Evolutionary conservation across 1,140 invertebrate genomes (phyloP), one percentile per base, ranked within the genome.

Genomic region (Diuraphis noxia): DNA sequence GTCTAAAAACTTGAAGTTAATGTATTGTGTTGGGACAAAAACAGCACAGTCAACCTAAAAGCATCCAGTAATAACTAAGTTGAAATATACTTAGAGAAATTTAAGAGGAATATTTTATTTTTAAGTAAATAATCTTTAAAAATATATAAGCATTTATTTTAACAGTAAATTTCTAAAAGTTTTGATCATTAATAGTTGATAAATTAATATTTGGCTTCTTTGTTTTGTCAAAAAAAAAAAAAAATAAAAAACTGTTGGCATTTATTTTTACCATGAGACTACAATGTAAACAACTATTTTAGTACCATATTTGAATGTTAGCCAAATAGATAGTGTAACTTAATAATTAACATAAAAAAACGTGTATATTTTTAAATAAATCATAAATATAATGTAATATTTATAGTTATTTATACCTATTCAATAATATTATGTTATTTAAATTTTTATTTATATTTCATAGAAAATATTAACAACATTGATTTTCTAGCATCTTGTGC

Each of bases 31-130:
- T 91, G 89, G 89, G 38, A 91, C 34, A 91, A 91, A 91, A 81
- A 91, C 77, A 49, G 41, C 89, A 91, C 89, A 91, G 25, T 91
- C 89, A n/a, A 91, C 89, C 89, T 91, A 81, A 82, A 81, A 82
- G 6, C 49, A 38, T 56, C 30, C 23, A 87, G 9, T 87, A 56
- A 56, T 56, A 56, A 56, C 30, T 5, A 13, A 82, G 30, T 82
- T 85, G 30, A 19, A 46, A n/a, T 43, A 21, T 38, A n/a, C 25
- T 84, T n/a, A 19, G 10, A 17, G 6, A 46, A 43, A 41, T 84
- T 30, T n/a, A 43, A 43, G 40, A 84, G 43, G 13, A 2, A 84
- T 41, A 43, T 85, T 85, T 46, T 40, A 81, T 81, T 46, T 85
- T 43, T 56, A 56, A 30, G 52, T 56, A 40, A 81, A 25, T 79